Conservation (phyloP, 2,113 vertebrate genomes). For the Catharus fuscescens region DNA sequence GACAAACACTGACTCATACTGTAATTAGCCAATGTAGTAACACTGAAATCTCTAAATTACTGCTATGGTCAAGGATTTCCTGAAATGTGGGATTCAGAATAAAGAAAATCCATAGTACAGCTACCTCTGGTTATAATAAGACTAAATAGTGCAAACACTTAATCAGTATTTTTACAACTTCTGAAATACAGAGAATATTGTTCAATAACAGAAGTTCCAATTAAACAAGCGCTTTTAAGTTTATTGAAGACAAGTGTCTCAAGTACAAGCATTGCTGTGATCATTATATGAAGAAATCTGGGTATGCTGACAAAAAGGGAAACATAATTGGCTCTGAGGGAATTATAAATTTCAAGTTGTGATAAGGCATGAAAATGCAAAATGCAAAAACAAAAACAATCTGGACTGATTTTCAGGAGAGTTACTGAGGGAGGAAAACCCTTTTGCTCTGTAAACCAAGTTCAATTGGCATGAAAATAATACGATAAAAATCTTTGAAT, state of each 20-base stretch:
- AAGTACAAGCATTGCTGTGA: background rate
- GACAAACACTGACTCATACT: background rate
- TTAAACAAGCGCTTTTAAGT: background rate
- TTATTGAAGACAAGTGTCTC: background rate
- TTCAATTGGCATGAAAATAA: slow-evolving; percentile 1
- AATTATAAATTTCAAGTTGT: background rate
- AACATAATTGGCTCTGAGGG: background rate
- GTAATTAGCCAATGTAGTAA: background rate
- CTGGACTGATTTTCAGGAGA: background rate
- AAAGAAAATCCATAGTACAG: background rate
- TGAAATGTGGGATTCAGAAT: background rate
- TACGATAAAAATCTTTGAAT: background rate
- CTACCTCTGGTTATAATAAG: background rate
- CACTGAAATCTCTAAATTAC: background rate
- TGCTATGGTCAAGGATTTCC: background rate
- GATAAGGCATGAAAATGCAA: background rate
- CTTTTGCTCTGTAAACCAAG: background rate
- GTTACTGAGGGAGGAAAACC: background rate
- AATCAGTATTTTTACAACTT: background rate
- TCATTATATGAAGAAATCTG: background rate
- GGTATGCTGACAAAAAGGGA: background rate
- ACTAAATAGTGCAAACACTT: background rate
- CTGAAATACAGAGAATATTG: background rate
- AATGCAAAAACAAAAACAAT: background rate
- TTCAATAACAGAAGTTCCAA: background rate